phyloP scores from a whole-genome alignment of 2,888 invertebrate genomes.

The Cephalotes varians region DNA sequence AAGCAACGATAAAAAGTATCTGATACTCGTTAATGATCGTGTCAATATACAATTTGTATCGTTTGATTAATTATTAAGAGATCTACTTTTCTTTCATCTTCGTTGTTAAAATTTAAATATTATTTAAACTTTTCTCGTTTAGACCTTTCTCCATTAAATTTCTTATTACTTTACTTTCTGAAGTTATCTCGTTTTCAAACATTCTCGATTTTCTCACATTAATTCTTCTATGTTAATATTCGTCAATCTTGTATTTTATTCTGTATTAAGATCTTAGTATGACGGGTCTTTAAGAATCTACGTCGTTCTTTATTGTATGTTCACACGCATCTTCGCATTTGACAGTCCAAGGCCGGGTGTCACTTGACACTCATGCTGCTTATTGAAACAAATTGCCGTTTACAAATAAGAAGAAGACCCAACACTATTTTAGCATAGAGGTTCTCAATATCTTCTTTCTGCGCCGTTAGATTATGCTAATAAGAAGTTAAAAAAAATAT shows the following conservation, averaged over 20 bases:
- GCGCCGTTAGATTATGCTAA: neutral
- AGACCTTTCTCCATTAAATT: neutral
- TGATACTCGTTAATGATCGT: neutral
- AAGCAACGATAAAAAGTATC: conserved; percentile 16
- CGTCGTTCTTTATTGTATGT: conserved; percentile 13
- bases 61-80: conserved; percentile 42
- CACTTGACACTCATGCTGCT: conserved; percentile 16
- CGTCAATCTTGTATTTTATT: neutral
- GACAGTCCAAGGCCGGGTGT: conserved; percentile 36
- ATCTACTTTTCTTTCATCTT: neutral
- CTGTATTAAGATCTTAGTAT: too few species aligned
- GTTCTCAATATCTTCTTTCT: conserved; percentile 10
- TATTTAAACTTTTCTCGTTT: conserved; percentile 3
- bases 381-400: conserved; percentile 51
- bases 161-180: neutral
- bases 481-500: neutral
- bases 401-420: conserved; percentile 21
- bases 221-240: neutral
- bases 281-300: conserved; percentile 6
- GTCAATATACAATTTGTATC: conserved; percentile 9
- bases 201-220: neutral
- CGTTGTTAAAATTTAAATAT: conserved; percentile 10
- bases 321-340: conserved; percentile 32
- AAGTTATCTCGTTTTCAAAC: neutral
- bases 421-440: neutral